Evolutionary conservation across 2,888 invertebrate species (phyloP), one percentile per base, ranked within the genome.

Genomic region (Aphidius colemani): DNA sequence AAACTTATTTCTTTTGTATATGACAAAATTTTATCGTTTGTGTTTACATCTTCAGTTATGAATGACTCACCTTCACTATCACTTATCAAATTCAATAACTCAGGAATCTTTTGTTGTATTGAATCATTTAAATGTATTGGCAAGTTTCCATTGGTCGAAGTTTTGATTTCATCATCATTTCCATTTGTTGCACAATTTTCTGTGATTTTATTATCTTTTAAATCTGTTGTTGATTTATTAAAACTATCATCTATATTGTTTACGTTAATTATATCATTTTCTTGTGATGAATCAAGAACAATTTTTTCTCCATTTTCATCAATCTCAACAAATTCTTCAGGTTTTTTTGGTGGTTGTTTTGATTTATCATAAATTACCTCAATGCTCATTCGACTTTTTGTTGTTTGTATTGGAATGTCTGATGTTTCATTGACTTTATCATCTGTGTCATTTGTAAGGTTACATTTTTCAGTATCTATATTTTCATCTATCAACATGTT

Each of bases 361-460:
- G 72, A 69, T 48, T 72, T 69, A 43, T 81, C 80, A 51, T 72
- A 81, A 57, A 81, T 72, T 1, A 79, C 70, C 70, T 80, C 80
- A 50, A 81, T 70, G 59, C 80, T 80, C 65, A 69, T 71, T 55
- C 81, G 69, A 0, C 72, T 70, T 50, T 74, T 75, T 49, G 57
- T 66, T 7, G 60, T 30, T 30, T 30, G 3, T 30, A 5, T 30
- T 30, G 30, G 30, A 30, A 30, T 30, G 30, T 30, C 30, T 30
- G 5, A 30, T 30, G 30, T 5, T 2, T 30, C 30, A 30, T 30
- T 30, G 30, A 30, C 5, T 5, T 5, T 30, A 30, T 30, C 55
- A 60, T 51, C 13, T 18, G 62, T 59, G 46, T 50, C 53, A 43
- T 10, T 11, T 48, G 57, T 30, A n/a, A 13, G 45, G 9, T n/a